A percentile compares a stretch with the other conserved stretches of the same genome.
Conservation (phyloP, 2,888 invertebrate species). For the Syrista parreyssii region DNA sequence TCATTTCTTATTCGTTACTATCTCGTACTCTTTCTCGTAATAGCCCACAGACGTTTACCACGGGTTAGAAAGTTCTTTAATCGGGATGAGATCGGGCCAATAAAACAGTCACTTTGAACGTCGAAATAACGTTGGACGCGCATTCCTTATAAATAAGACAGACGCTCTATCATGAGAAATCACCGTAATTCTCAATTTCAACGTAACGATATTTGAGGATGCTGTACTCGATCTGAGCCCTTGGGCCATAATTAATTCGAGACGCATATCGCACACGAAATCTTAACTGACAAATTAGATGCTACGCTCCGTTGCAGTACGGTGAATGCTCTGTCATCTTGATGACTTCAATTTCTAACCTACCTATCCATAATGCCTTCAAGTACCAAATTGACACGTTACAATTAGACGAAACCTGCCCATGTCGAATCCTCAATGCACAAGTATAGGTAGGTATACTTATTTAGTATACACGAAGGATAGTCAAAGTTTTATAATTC, state of each 20-base stretch:
- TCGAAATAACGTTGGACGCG: background rate
- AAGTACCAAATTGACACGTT: background rate
- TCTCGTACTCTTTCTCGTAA: background rate
- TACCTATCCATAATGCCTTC: background rate
- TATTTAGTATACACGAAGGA: background rate
- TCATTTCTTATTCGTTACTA: background rate
- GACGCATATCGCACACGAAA: background rate
- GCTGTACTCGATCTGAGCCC: background rate
- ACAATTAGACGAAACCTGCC: background rate
- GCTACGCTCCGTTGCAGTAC: background rate
- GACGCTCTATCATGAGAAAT: background rate
- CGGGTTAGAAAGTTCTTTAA: background rate
- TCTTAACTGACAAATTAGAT: background rate
- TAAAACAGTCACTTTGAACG: background rate
- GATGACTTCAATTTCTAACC: background rate
- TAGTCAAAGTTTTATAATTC: background rate
- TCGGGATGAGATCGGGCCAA: background rate
- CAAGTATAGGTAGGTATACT: background rate
- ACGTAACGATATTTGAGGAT: background rate
- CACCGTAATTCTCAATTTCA: background rate
- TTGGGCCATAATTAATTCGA: background rate
- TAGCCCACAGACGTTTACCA: background rate
- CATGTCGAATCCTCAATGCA: background rate
- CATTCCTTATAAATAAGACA: background rate
- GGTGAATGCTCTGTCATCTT: background rate